Evolutionary conservation across 2,113 vertebrate genomes (phyloP).

Genomic region (Pseudorasbora parva): DNA sequence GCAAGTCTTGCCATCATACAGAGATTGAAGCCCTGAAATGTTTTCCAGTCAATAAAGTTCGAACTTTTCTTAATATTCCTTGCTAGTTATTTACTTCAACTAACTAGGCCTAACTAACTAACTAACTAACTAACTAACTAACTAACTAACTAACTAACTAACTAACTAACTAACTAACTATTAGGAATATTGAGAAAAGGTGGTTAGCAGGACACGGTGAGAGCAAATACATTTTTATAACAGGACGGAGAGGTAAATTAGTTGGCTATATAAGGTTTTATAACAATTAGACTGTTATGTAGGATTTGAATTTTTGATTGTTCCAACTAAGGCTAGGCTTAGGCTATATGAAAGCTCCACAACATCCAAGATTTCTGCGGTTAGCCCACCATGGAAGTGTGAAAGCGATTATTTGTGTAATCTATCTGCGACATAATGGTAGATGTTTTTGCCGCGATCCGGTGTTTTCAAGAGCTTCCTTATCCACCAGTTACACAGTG

Average conservation of each 20-base stretch:
- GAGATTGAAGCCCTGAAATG: background rate
- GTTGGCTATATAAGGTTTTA: background rate
- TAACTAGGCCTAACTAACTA: too few species aligned
- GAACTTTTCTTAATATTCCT: background rate
- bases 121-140: too few species aligned
- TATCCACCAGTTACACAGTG: conserved; percentile 33
- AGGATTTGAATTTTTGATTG: background rate
- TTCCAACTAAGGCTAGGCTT: background rate
- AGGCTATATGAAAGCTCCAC: background rate
- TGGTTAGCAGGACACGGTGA: background rate
- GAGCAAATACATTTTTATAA: background rate
- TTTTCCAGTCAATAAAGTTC: background rate
- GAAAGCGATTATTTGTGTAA: conserved; percentile 47
- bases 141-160: too few species aligned
- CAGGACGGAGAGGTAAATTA: background rate
- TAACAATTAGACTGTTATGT: background rate
- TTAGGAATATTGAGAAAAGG: too few species aligned
- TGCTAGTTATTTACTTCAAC: background rate
- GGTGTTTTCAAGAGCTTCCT: conserved; percentile 21
- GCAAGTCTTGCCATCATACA: background rate
- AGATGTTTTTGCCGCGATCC: conserved; percentile 3
- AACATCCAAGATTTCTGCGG: background rate
- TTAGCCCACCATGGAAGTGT: conserved; percentile 36
- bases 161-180: too few species aligned
- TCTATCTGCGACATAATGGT: conserved; percentile 39